phyloP scores from a whole-genome alignment of 1,140 invertebrate genomes.

The Hyphantria cunea region DNA sequence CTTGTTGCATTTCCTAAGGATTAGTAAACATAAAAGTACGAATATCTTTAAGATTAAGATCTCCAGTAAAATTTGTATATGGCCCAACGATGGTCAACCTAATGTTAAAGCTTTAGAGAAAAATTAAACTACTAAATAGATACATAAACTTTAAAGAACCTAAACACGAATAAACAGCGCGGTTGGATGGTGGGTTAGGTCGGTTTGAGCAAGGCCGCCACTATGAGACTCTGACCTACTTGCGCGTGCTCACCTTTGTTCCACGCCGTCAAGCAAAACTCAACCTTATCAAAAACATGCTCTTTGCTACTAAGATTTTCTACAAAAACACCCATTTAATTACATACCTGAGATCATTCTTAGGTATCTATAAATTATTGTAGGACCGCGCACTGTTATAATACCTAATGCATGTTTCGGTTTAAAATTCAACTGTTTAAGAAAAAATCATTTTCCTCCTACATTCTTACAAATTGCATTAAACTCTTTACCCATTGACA shows the following conservation, averaged over 20 bases:
- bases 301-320: conserved; percentile 1
- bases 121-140: not conserved
- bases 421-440: too few species aligned
- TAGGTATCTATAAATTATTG: conserved; percentile 12
- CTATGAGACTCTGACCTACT: conserved; percentile 56
- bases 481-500: too few species aligned
- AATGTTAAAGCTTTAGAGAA: too few species aligned
- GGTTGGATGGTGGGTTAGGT: conserved; percentile 61
- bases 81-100: too few species aligned
- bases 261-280: conserved; percentile 49
- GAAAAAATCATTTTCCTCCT: too few species aligned
- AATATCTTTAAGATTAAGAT: too few species aligned
- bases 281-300: conserved; percentile 33
- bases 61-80: too few species aligned
- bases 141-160: not conserved
- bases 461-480: too few species aligned
- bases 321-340: conserved; percentile 23
- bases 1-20: too few species aligned
- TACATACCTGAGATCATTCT: conserved; percentile 19
- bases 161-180: conserved; percentile 21
- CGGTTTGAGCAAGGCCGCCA: conserved; percentile 59
- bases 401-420: too few species aligned
- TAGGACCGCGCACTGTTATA: too few species aligned
- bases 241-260: conserved; percentile 67
- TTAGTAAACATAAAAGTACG: too few species aligned